A percentile compares a stretch with the other conserved stretches of the same genome.
phyloP scores from a whole-genome alignment of 2,113 vertebrate genomes.

The Rhinoptilus africanus region DNA sequence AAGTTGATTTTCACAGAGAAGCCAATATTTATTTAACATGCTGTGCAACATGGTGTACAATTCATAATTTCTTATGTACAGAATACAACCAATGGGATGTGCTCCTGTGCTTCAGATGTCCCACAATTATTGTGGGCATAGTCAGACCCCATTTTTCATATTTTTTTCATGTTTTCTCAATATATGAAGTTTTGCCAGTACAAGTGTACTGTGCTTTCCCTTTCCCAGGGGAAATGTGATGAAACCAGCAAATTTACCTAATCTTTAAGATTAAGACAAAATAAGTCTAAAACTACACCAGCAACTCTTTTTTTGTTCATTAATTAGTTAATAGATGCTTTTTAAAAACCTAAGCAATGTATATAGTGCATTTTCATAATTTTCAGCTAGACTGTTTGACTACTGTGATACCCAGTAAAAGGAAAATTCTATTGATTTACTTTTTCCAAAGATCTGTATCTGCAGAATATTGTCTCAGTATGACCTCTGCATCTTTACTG shows the following conservation, averaged over 20 bases:
- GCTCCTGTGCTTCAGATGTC: background rate
- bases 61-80: background rate
- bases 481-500: background rate
- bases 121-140: background rate
- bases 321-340: constrained; percentile 13
- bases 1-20: background rate
- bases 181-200: background rate
- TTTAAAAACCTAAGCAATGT: background rate
- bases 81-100: background rate
- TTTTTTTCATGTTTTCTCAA: background rate
- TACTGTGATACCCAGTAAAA: background rate
- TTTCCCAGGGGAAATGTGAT: background rate
- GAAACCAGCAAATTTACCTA: background rate
- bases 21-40: background rate
- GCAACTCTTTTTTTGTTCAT: background rate
- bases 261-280: background rate
- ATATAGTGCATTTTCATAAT: background rate
- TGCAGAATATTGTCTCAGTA: background rate
- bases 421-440: constrained; percentile 3
- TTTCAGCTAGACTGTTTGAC: constrained; percentile 2
- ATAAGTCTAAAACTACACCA: background rate
- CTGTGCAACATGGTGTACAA: background rate
- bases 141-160: background rate
- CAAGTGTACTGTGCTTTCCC: background rate
- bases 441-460: constrained; percentile 2